Conservation (phyloP, 2,888 invertebrate genomes). For the Stenurella melanura region DNA sequence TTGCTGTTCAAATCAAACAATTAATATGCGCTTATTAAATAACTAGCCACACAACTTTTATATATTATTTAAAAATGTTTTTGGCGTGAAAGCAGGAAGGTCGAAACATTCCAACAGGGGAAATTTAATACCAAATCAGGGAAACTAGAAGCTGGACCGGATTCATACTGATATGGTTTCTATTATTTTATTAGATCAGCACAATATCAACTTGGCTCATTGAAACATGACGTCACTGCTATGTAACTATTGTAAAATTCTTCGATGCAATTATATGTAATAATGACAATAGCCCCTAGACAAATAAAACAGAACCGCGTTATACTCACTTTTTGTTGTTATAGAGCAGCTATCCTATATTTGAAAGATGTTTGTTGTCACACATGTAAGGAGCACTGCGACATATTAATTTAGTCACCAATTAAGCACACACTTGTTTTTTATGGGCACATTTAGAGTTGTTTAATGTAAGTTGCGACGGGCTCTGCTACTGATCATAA, state of each 20-base stretch:
- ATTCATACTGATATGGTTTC: constrained; percentile 27
- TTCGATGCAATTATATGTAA: constrained; percentile 18
- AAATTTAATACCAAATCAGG: constrained; percentile 17
- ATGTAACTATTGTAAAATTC: constrained; percentile 22
- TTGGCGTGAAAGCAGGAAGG: constrained; percentile 21
- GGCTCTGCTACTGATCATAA: constrained; percentile 18
- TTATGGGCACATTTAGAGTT: constrained; percentile 29
- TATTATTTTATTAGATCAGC: constrained; percentile 32
- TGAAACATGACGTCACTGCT: constrained; percentile 20
- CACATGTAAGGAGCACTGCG: constrained; percentile 10
- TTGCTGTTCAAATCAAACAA: background rate
- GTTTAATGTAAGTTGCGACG: constrained; percentile 8
- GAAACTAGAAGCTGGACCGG: constrained; percentile 30
- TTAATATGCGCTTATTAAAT: background rate
- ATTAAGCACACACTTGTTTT: constrained; percentile 29
- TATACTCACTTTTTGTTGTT: constrained; percentile 26
- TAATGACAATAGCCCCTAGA: constrained; percentile 9
- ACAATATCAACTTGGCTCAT: background rate
- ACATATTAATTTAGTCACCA: constrained; percentile 26
- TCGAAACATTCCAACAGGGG: constrained; percentile 8
- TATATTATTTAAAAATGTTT: constrained; percentile 11
- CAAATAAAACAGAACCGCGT: background rate
- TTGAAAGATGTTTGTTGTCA: background rate
- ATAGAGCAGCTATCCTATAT: background rate
- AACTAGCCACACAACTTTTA: background rate